Evolutionary conservation across 2,113 vertebrate species (phyloP), one percentile per base, ranked within the genome.

Genomic region (Coreoperca whiteheadi): DNA sequence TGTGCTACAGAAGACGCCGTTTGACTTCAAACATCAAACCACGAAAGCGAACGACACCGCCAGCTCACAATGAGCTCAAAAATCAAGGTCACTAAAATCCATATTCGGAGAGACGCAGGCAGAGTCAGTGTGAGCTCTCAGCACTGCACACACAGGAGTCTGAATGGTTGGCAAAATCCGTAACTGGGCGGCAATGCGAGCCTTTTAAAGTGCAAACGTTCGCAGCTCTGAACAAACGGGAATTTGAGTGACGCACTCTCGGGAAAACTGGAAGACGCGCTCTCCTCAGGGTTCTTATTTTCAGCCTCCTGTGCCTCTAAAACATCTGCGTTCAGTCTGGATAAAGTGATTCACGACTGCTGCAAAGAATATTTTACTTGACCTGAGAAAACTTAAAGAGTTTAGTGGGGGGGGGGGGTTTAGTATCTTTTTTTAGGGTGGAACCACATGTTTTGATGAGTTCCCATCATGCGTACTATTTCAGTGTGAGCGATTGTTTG

Each of bases 1-100:
- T 48, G 66, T 5, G 16, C 54, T 30, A 28, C n/a, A 32, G 21
- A 65, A 32, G 59, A 74, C 63, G 43, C 77, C 43, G 53, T 74
- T n/a, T 43, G 54, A 85, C 71, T 82, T 63, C 68, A 77, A 23
- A 72, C 53, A 75, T 81, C 57, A 63, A 53, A 0, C 9, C 63
- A 30, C 76, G 43, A 78, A 59, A 39, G 50, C 23, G 18, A 37
- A 69, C 14, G 32, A 25, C 71, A 51, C 37, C 69, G 30, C 12
- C 12, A 10, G 32, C 30, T 28, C 51, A 14, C 53, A 32, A 80
- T 53, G 48, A 50, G 65, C 51, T 67, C 30, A 25, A 25, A n/a
- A 78, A 9, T 64, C 54, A 61, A 80, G 63, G 63, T 60, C 41
- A 16, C 56, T 30, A 25, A 76, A 65, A 74, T 56, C 51, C 21